These are phyloP conservation scores for Junco hyemalis DNA, from an alignment of 2,113 vertebrate genomes.

Conservation along the genomic window DNA sequence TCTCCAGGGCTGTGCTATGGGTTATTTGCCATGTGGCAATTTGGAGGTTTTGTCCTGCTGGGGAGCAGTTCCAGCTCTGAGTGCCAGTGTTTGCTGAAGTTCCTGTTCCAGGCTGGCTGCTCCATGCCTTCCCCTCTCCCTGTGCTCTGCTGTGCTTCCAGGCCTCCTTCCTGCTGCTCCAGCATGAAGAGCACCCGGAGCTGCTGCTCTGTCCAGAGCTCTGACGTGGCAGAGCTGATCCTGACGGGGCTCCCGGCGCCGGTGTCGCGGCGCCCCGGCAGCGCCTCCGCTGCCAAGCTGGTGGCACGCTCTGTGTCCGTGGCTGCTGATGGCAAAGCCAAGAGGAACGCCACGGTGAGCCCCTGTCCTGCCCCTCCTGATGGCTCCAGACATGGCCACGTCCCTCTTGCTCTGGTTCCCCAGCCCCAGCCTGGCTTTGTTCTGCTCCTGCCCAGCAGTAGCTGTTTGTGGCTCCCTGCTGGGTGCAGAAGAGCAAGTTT, in stretches of 20 bases:
- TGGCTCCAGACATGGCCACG: rapidly evolving
- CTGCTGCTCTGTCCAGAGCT: conserved; percentile 61
- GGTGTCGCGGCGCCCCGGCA: conserved; percentile 79
- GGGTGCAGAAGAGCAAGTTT: rapidly evolving
- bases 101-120: rapidly evolving
- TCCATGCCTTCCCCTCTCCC: not conserved
- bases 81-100: rapidly evolving
- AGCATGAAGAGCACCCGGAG: conserved; percentile 84
- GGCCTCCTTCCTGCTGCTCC: not conserved
- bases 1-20: not conserved
- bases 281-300: conserved; percentile 74
- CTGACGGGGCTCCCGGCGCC: conserved; percentile 81
- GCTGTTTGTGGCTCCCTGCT: rapidly evolving
- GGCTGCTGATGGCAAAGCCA: conserved; percentile 71
- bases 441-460: rapidly evolving
- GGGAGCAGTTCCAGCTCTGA: rapidly evolving
- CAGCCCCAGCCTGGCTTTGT: not conserved
- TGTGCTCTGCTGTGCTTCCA: not conserved
- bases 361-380: no score
- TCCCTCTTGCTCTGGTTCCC: rapidly evolving
- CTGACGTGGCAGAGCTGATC: conserved; percentile 73
- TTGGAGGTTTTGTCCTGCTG: rapidly evolving
- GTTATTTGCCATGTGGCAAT: rapidly evolving
- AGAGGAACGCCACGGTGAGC: conserved; percentile 82
- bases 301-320: conserved; percentile 82